A percentile compares a stretch with the other conserved stretches of the same genome.
Evolutionary conservation across 2,888 invertebrate genomes (phyloP).

Genomic region (Morinoia aosen): DNA sequence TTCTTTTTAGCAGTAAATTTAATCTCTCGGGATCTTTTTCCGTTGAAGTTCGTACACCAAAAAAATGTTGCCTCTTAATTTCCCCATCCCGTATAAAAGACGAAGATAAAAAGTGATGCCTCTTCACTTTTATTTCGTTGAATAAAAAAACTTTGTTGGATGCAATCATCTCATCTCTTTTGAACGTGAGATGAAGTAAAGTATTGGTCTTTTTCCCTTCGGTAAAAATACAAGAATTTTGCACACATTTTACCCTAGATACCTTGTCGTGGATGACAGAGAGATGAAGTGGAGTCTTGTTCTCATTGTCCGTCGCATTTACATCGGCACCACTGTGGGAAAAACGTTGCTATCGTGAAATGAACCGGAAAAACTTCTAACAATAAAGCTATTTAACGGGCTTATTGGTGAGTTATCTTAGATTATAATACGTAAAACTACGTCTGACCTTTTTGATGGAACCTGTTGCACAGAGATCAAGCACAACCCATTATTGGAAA

Average conservation of each 20-base stretch:
- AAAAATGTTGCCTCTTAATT: too few species aligned
- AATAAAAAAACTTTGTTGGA: background rate
- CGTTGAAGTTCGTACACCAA: too few species aligned
- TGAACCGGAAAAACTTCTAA: background rate
- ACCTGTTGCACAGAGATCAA: too few species aligned
- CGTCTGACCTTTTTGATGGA: too few species aligned
- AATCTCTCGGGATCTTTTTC: too few species aligned
- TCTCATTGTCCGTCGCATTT: conserved; percentile 81
- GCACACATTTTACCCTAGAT: background rate
- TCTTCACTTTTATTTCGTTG: background rate
- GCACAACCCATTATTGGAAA: too few species aligned
- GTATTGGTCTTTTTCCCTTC: background rate
- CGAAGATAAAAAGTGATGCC: too few species aligned
- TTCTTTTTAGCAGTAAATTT: too few species aligned
- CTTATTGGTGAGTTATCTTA: too few species aligned
- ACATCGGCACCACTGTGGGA: conserved; percentile 79
- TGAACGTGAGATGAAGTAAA: background rate
- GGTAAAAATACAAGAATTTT: background rate
- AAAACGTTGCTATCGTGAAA: background rate
- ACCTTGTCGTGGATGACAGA: conserved; percentile 80
- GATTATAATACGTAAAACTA: too few species aligned
- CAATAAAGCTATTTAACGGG: too few species aligned
- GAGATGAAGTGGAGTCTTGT: conserved; percentile 84
- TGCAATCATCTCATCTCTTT: background rate
- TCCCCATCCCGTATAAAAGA: too few species aligned